Conservation (phyloP, 2,797 vertebrate genomes). For the Iguana delicatissima region DNA sequence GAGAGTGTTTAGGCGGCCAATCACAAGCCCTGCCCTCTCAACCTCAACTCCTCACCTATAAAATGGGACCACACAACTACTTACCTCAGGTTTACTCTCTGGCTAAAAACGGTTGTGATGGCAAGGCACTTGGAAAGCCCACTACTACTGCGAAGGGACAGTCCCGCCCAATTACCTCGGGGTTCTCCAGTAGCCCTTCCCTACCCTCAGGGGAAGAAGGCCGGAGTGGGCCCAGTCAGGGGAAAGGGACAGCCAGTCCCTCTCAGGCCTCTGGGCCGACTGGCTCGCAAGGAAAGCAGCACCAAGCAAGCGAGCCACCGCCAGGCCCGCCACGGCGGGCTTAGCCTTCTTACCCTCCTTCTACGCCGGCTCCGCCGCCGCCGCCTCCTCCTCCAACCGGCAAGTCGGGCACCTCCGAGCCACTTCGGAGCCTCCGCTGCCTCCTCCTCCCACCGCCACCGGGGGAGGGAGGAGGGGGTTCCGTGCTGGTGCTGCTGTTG, state of each 20-base stretch:
- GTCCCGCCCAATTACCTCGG: neutral
- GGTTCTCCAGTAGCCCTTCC: neutral
- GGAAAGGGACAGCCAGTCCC: neutral
- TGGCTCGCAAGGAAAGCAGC: neutral
- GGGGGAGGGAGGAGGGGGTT: slow-evolving; percentile 62
- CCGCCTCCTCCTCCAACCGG: slow-evolving; percentile 73
- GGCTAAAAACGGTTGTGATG: no score
- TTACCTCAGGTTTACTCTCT: neutral
- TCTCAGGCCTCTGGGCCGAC: slow-evolving; percentile 40
- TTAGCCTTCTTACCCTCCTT: slow-evolving; percentile 68
- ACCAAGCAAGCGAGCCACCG: neutral
- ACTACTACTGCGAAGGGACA: neutral
- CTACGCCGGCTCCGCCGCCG: slow-evolving; percentile 55
- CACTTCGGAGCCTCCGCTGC: slow-evolving; percentile 66
- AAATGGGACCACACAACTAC: neutral
- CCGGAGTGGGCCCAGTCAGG: neutral
- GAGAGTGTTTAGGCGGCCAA: neutral
- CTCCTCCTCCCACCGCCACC: slow-evolving; percentile 58
- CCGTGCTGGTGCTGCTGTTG: slow-evolving; percentile 65
- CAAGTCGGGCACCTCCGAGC: slow-evolving; percentile 76
- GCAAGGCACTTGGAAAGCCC: neutral
- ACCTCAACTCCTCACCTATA: neutral
- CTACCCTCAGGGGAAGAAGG: neutral
- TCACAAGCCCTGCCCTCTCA: neutral
- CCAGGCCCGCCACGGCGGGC: slow-evolving; percentile 26